These are phyloP conservation scores for Jaculus jaculus DNA, from an alignment of 2,113 vertebrate genomes.

Conservation along the genomic window DNA sequence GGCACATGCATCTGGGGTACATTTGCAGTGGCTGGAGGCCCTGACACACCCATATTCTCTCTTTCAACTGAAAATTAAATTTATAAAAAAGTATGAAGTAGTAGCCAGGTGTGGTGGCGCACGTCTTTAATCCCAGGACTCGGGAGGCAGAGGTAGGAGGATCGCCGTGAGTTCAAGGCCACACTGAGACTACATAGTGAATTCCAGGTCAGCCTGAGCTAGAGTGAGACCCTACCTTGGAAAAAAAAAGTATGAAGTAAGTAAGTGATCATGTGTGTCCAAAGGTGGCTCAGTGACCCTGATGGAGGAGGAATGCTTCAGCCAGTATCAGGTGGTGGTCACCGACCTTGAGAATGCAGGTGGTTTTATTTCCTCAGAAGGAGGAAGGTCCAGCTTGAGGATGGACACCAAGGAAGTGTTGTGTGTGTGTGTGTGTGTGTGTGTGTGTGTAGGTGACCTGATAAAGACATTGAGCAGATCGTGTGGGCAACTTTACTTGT, in stretches of 20 bases:
- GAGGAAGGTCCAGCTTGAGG: background rate
- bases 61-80: background rate
- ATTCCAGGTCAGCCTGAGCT: too few species aligned
- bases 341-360: too few species aligned
- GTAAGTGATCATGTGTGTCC: background rate
- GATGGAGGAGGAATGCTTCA: background rate
- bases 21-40: too few species aligned
- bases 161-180: too few species aligned
- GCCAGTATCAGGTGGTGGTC: background rate
- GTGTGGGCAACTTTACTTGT: background rate
- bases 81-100: background rate
- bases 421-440: background rate
- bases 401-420: background rate
- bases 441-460: background rate
- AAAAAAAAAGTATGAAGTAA: too few species aligned
- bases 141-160: background rate
- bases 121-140: too few species aligned
- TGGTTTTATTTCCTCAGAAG: background rate
- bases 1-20: too few species aligned
- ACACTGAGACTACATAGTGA: too few species aligned
- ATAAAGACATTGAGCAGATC: background rate
- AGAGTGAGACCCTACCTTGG: too few species aligned
- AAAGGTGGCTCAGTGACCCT: background rate
- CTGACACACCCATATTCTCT: too few species aligned
- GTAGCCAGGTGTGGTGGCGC: too few species aligned